Evolutionary conservation across 2,888 invertebrate species (phyloP), one percentile per base, ranked within the genome.

Genomic region (Danaus chrysippus): DNA sequence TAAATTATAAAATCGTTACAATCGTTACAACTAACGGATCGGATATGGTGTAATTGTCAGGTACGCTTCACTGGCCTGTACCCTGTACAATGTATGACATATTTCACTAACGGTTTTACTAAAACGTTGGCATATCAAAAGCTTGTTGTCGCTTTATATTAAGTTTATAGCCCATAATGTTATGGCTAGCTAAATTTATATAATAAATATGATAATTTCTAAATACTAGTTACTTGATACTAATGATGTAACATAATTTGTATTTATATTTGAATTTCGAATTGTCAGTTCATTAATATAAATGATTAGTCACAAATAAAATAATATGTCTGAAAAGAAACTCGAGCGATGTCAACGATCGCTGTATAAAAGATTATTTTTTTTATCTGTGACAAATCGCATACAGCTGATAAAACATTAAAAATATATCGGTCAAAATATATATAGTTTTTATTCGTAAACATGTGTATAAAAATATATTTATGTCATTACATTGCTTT

Each of bases 51-150:
- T 81, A 81, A 86, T 86, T 80, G 78, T 78, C 76, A 72, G 73
- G 73, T 81, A 77, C 78, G 86, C 83, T 78, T 71, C 79, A 74
- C 77, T 80, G 84, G 49, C 10, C 49, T 9, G 49, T 49, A 23
- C 2, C 83, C 76, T 70, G 71, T 70, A 71, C 67, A 73, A 84
- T 77, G 82, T 83, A 86, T 86, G 87, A 87, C 82, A 83, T 84
- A 85, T 84, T 81, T 78, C 73, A 76, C 73, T 71, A 67, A 73
- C 72, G 67, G 68, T 70, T 69, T 71, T 67, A 72, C 71, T 66
- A 68, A 68, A 70, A 62, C 58, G 56, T 42, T 55, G 42, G 55
- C 8, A 42, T 17, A 15, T 56, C 41, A 42, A 46, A 13, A 56
- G 42, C 42, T 19, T 13, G 56, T 56, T 42, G 42, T 61, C 49